Conservation (phyloP, 1,140 invertebrate genomes). For the Drosophila punjabiensis region DNA sequence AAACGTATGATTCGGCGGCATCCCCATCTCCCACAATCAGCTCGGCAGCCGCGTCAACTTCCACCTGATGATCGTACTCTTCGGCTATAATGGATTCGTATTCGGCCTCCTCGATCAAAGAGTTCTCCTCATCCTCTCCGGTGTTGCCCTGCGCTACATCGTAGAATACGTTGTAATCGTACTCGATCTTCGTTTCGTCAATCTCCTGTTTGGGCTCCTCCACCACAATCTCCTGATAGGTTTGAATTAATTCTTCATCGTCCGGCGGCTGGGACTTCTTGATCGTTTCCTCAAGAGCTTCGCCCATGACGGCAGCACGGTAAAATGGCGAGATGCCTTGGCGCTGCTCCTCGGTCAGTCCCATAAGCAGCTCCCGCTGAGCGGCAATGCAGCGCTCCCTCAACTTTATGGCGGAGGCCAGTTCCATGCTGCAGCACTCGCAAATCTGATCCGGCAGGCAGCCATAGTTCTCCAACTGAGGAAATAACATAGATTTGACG, state of each 20-base stretch:
- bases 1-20: conserved; percentile 58
- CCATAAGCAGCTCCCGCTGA: conserved; percentile 52
- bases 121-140: conserved; percentile 50
- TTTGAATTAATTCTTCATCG: conserved; percentile 19
- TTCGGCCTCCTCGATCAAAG: conserved; percentile 63
- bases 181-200: conserved; percentile 48
- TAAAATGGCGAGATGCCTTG: conserved; percentile 32
- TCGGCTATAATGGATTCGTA: conserved; percentile 64
- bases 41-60: conserved; percentile 54
- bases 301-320: conserved; percentile 32
- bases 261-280: conserved; percentile 15
- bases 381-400: conserved; percentile 68
- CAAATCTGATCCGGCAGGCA: conserved; percentile 68
- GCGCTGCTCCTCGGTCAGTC: conserved; percentile 50
- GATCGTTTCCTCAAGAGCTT: conserved; percentile 8
- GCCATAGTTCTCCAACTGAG: conserved; percentile 51
- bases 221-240: conserved; percentile 34
- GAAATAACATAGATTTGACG: background rate
- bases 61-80: conserved; percentile 46
- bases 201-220: conserved; percentile 48
- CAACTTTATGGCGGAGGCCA: conserved; percentile 51
- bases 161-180: conserved; percentile 39
- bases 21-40: conserved; percentile 63
- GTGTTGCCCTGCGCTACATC: conserved; percentile 52
- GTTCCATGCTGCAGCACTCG: conserved; percentile 66